These are phyloP conservation scores for Lasioglossum pauxillum DNA, from an alignment of 2,888 invertebrate species.

Conservation along the genomic window DNA sequence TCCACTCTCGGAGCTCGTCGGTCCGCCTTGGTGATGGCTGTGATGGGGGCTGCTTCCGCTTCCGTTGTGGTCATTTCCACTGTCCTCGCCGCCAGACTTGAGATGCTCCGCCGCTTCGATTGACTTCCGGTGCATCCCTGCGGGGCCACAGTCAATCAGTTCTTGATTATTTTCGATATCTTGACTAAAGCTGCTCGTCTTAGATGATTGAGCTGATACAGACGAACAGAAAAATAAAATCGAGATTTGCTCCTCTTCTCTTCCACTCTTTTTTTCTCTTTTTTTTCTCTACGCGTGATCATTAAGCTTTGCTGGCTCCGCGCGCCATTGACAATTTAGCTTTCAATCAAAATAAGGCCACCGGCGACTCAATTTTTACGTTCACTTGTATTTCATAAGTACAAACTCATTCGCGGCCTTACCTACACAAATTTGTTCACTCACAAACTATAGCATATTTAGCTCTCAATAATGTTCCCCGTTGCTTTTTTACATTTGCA, in stretches of 20 bases:
- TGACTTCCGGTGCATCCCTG: slow-evolving; percentile 99
- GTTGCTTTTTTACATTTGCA: background rate
- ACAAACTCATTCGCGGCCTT: background rate
- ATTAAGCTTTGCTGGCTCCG: slow-evolving; percentile 41
- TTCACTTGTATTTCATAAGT: background rate
- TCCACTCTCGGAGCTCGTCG: slow-evolving; percentile 82
- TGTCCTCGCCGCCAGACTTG: slow-evolving; percentile 91
- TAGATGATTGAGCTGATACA: slow-evolving; percentile 84
- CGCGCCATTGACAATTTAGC: background rate
- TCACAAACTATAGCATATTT: background rate
- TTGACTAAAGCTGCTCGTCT: slow-evolving; percentile 84
- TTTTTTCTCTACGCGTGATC: slow-evolving; percentile 4
- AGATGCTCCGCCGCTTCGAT: slow-evolving; percentile 98
- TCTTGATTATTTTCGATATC: slow-evolving; percentile 84
- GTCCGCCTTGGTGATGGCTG: slow-evolving; percentile 82
- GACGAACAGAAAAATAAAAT: slow-evolving; percentile 83
- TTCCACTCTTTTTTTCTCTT: slow-evolving; percentile 35
- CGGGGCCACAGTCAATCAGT: slow-evolving; percentile 84
- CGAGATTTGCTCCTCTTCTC: slow-evolving; percentile 61
- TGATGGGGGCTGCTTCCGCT: slow-evolving; percentile 81
- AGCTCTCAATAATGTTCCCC: background rate
- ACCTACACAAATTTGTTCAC: background rate
- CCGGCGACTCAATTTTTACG: background rate
- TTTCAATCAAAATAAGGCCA: background rate
- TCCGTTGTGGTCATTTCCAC: slow-evolving; percentile 86